Conservation (phyloP, 2,113 vertebrate genomes). For the Carettochelys insculpta region DNA sequence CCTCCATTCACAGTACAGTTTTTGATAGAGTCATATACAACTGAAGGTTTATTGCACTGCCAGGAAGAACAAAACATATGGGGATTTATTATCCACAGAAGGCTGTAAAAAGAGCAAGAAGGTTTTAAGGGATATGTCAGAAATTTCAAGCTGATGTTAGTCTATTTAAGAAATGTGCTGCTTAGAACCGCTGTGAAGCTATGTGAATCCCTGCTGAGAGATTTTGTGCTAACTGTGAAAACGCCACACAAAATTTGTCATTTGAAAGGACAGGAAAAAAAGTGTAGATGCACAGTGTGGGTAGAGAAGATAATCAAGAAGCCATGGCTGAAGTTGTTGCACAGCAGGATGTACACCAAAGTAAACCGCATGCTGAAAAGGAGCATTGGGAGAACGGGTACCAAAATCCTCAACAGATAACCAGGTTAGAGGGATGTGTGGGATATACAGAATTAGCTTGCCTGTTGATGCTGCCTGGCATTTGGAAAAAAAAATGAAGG, state of each 20-base stretch:
- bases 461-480: not conserved
- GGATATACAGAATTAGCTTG: not conserved
- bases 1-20: not conserved
- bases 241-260: not conserved
- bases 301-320: not conserved
- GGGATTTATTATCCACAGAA: not conserved
- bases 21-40: not conserved
- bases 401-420: not conserved
- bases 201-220: not conserved
- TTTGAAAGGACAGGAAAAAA: not conserved
- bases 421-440: fast-evolving
- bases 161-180: not conserved
- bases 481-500: not conserved
- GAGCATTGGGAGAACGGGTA: not conserved
- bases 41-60: not conserved
- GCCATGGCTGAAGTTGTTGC: not conserved
- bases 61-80: not conserved
- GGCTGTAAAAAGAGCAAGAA: not conserved
- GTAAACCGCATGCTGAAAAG: not conserved
- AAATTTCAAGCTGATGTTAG: not conserved
- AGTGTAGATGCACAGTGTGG: not conserved
- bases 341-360: not conserved
- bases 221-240: not conserved
- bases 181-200: not conserved
- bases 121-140: fast-evolving